Percentiles rank a stretch among this genome's conserved stretches.
Evolutionary conservation across 1,140 invertebrate genomes (phyloP).

Genomic region (Fopius arisanus): DNA sequence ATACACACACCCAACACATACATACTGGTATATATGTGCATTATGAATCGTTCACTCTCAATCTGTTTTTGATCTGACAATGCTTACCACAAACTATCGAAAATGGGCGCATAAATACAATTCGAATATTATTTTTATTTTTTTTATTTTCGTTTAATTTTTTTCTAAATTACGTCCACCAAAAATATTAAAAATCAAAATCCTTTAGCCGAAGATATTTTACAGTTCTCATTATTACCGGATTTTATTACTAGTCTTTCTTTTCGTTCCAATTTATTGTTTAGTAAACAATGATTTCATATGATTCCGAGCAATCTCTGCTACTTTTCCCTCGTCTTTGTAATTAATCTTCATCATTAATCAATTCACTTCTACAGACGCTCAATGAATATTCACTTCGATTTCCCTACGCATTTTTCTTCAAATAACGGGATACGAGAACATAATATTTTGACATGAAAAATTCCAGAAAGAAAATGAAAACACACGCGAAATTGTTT

Average conservation of each 20-base stretch:
- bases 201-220: conserved; percentile 46
- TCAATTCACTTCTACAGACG: not conserved
- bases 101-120: conserved; percentile 43
- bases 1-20: conserved; percentile 12
- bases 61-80: conserved; percentile 13
- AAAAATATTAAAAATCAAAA: conserved; percentile 46
- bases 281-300: conserved; percentile 44
- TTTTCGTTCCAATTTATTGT: conserved; percentile 50
- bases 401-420: not conserved
- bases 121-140: conserved; percentile 11
- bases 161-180: conserved; percentile 41
- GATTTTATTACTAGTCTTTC: conserved; percentile 30
- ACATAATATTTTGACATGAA: not conserved
- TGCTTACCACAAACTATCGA: conserved; percentile 48
- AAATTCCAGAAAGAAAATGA: too few species aligned
- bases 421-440: not conserved
- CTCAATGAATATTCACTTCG: not conserved
- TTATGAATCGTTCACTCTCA: not conserved
- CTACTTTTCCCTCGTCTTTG: conserved; percentile 38
- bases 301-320: conserved; percentile 45
- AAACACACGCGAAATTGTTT: too few species aligned
- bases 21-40: conserved; percentile 10
- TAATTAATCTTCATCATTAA: not conserved
- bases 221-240: conserved; percentile 47
- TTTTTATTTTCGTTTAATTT: not conserved